Base-by-base conservation (phyloP, 1,140 invertebrate species). In the Aphaenogaster ashmeadi region DNA sequence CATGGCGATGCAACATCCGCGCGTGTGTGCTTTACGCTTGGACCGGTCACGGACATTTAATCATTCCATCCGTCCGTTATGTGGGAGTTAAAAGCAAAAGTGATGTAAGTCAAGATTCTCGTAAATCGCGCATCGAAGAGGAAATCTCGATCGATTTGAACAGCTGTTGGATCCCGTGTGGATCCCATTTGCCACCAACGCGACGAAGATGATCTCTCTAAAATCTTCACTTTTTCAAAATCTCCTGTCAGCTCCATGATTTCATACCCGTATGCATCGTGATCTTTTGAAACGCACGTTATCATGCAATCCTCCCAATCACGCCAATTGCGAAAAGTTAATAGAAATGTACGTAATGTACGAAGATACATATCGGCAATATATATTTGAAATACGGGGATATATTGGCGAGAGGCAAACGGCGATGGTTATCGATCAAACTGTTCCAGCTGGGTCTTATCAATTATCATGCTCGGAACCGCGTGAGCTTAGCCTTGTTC, bases 401-500 rank as follows among this genome's bases (percentile, higher is more conserved):
- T 36, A 33, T 15, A 56, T 41, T 21, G 36, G n/a, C 44, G 44
- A 60, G 21, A 3, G 27, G 27, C 41, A 36, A 27, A 79, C n/a
- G 64, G 6, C 52, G 18, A 60, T n/a, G 11, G 41, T 50, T 47
- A 15, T 77, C 54, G 47, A 79, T 86, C 64, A 79, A 80, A 21
- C 15, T 52, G n/a, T 47, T 60, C 38, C 50, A 89, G 38, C 54
- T 38, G 64, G 8, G 44, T 84, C 8, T 74, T 74, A 87, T 86
- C 75, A 50, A 77, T 77, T 88, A 88, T 86, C 62, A 11, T 56
- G 50, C n/a, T 75, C 64, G 41, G 44, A 60, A 67, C n/a, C 36
- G 72, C 36, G 27, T 33, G 15, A 11, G 33, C 60, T 33, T 69
- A 67, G 41, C 50, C 69, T 44, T 69, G 13, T 75, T 71, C 50